These are phyloP conservation scores for Rynchops niger DNA, from an alignment of 2,113 vertebrate genomes.

Conservation along the genomic window DNA sequence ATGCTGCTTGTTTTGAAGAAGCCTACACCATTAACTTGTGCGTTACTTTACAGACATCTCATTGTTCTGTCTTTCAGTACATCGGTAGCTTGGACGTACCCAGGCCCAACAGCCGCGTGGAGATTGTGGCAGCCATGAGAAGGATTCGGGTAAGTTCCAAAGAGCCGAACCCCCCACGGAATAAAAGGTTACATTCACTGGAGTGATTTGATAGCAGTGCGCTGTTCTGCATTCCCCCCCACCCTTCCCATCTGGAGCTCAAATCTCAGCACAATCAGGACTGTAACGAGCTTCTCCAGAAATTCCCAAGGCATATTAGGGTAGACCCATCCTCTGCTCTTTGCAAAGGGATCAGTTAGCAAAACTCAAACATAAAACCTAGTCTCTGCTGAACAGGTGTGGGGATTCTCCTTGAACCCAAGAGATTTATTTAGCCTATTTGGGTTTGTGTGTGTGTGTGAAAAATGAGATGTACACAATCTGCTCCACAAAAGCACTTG, in stretches of 20 bases:
- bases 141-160: slow-evolving; percentile 86
- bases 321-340: not conserved
- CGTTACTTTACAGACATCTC: not conserved
- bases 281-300: not conserved
- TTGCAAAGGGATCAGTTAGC: not conserved
- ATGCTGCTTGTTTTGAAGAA: not conserved
- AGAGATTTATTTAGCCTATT: not conserved
- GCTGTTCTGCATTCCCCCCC: not conserved
- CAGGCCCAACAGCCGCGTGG: slow-evolving; percentile 91
- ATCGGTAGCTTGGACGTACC: slow-evolving; percentile 89
- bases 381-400: not conserved
- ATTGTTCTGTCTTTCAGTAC: slow-evolving; percentile 72
- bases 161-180: not conserved
- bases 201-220: not conserved
- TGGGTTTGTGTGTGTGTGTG: not conserved
- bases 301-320: not conserved
- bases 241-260: not conserved
- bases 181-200: not conserved
- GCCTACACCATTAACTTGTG: not conserved
- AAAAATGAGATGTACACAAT: not conserved
- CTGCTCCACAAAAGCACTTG: not conserved
- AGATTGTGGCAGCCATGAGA: slow-evolving; percentile 92
- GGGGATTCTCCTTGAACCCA: not conserved
- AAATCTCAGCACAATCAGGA: not conserved
- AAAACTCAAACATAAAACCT: not conserved